A percentile compares a stretch with the other conserved stretches of the same genome.
Conservation (phyloP, 2,113 vertebrate genomes). For the Anseranas semipalmata region DNA sequence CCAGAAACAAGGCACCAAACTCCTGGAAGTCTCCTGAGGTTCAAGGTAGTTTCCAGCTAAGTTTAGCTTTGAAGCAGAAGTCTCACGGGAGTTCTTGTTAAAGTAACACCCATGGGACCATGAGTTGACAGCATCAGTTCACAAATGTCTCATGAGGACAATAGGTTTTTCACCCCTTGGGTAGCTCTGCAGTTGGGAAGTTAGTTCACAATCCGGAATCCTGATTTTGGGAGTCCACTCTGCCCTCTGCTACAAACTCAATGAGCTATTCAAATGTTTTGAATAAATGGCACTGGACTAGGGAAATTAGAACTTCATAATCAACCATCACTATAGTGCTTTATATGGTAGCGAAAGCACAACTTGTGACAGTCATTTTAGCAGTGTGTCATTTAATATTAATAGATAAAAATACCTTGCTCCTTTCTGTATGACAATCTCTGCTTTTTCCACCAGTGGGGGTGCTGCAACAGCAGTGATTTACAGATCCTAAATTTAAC, state of each 20-base stretch:
- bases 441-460: constrained; percentile 61
- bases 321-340: not conserved
- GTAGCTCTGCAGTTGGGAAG: not conserved
- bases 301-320: constrained; percentile 4
- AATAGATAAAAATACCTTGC: constrained; percentile 51
- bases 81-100: not conserved
- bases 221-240: not conserved
- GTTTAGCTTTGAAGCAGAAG: not conserved
- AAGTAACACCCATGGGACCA: not conserved
- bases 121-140: not conserved
- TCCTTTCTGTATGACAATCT: constrained; percentile 26
- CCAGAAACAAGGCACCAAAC: not conserved
- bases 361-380: constrained; percentile 44
- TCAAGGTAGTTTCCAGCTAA: not conserved
- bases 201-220: not conserved
- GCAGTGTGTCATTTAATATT: constrained; percentile 47
- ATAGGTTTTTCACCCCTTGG: not conserved
- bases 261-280: not conserved
- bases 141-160: not conserved
- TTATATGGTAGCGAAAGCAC: constrained; percentile 35
- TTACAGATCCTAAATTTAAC: constrained; percentile 64
- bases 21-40: not conserved
- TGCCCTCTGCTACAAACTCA: not conserved
- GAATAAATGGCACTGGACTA: not conserved
- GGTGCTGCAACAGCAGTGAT: constrained; percentile 55